Evolutionary conservation across 1,140 invertebrate species (phyloP).

Genomic region (Lethrus apterus): DNA sequence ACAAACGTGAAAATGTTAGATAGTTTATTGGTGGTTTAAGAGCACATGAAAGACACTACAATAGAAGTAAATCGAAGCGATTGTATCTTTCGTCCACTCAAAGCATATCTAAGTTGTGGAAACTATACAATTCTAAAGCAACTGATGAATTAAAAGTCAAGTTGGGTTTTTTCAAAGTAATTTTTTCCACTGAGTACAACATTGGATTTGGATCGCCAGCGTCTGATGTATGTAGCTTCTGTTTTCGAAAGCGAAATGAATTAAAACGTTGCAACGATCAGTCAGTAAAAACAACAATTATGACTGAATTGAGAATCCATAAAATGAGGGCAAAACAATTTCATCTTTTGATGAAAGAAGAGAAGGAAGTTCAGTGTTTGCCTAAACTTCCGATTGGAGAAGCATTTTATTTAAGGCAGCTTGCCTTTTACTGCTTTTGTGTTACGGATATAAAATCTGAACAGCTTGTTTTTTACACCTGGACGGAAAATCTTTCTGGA

Average conservation of each 20-base stretch:
- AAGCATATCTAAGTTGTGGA: constrained; percentile 4
- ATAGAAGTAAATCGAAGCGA: constrained; percentile 1
- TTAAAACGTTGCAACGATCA: not conserved
- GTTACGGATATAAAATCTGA: constrained; percentile 1
- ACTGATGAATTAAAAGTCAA: constrained; percentile 10
- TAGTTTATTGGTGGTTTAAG: not conserved
- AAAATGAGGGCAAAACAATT: constrained; percentile 10
- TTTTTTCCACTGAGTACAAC: constrained; percentile 10
- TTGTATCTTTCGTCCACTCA: constrained; percentile 1
- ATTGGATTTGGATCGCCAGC: constrained; percentile 12
- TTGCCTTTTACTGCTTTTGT: constrained; percentile 10
- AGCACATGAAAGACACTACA: constrained; percentile 7
- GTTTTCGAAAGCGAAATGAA: constrained; percentile 1
- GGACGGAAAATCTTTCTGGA: constrained; percentile 11
- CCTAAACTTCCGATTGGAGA: constrained; percentile 12
- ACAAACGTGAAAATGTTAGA: constrained; percentile 4
- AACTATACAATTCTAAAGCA: constrained; percentile 6
- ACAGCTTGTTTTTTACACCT: constrained; percentile 16
- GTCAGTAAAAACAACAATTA: not conserved
- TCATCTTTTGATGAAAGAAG: constrained; percentile 9
- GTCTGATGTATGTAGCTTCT: constrained; percentile 13
- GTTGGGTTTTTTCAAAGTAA: constrained; percentile 8
- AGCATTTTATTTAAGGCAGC: constrained; percentile 6
- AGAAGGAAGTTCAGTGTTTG: constrained; percentile 8
- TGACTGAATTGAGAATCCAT: not conserved